These are phyloP conservation scores for Malurus cyaneus DNA, from an alignment of 2,113 vertebrate species.

Conservation along the genomic window DNA sequence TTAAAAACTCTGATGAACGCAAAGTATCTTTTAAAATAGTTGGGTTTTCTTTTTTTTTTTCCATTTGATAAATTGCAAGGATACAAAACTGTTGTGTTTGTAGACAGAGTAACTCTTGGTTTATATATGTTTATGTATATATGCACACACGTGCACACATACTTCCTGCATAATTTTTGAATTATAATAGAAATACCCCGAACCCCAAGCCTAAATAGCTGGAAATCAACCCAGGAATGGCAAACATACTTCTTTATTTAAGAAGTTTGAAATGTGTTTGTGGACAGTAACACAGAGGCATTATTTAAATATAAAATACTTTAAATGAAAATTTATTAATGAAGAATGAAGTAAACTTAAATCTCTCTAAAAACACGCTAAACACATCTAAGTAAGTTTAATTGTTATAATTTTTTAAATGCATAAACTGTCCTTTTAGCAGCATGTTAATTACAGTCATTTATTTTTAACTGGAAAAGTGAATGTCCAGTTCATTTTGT, in stretches of 20 bases:
- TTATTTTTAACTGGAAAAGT: not conserved
- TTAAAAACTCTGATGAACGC: slow-evolving; percentile 25
- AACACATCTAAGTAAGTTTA: not conserved
- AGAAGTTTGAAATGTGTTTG: slow-evolving; percentile 24
- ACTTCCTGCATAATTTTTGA: slow-evolving; percentile 1
- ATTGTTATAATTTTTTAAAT: not conserved
- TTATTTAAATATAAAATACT: not conserved
- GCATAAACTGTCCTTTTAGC: not conserved
- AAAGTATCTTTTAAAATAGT: not conserved
- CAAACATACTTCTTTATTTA: not conserved
- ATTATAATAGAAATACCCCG: not conserved
- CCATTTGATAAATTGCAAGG: not conserved
- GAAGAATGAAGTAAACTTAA: not conserved
- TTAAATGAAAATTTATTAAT: not conserved
- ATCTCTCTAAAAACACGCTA: not conserved
- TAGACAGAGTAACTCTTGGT: not conserved
- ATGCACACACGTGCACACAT: slow-evolving; percentile 42
- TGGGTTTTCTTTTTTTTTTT: not conserved
- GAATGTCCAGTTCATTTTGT: not conserved
- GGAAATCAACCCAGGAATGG: slow-evolving; percentile 16
- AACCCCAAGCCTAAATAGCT: not conserved
- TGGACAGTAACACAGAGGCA: not conserved
- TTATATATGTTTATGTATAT: slow-evolving; percentile 38
- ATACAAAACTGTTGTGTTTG: not conserved
- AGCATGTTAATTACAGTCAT: not conserved